These are phyloP conservation scores for Takifugu flavidus DNA, from an alignment of 2,113 vertebrate genomes.

Conservation along the genomic window DNA sequence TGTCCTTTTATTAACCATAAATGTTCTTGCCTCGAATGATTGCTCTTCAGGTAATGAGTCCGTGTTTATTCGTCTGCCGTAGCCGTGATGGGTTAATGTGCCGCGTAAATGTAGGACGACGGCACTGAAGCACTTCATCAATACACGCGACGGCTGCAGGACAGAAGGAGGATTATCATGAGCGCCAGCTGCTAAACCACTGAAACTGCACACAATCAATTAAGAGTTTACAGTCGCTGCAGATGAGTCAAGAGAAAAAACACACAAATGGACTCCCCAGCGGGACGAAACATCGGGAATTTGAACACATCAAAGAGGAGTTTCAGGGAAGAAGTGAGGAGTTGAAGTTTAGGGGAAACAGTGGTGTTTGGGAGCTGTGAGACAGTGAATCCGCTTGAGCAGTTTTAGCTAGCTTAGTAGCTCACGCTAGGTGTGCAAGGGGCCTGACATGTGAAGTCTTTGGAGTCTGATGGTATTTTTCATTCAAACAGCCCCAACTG, in stretches of 20 bases:
- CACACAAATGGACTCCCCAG: too few species aligned
- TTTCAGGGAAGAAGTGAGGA: background rate
- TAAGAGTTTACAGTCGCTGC: constrained; percentile 38
- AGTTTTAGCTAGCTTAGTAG: too few species aligned
- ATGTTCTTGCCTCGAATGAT: constrained; percentile 30
- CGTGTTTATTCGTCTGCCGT: constrained; percentile 45
- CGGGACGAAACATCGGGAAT: too few species aligned
- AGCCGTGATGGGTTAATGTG: constrained; percentile 66
- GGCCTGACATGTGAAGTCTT: too few species aligned
- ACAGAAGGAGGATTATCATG: constrained; percentile 69
- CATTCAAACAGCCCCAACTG: constrained; percentile 2
- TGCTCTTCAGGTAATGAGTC: constrained; percentile 67
- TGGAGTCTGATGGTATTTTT: too few species aligned
- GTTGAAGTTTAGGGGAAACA: too few species aligned
- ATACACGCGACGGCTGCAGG: constrained; percentile 64
- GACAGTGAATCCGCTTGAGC: too few species aligned
- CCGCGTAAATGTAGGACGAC: constrained; percentile 61
- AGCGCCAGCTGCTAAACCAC: constrained; percentile 69
- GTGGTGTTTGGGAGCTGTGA: too few species aligned
- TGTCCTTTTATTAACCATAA: too few species aligned
- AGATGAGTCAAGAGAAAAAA: background rate
- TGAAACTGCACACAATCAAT: constrained; percentile 67
- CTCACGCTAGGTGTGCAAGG: background rate
- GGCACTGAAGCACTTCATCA: constrained; percentile 66
- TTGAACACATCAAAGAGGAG: background rate